Evolutionary conservation across 2,888 invertebrate species (phyloP).

Genomic region (Cheilosia urbana): DNA sequence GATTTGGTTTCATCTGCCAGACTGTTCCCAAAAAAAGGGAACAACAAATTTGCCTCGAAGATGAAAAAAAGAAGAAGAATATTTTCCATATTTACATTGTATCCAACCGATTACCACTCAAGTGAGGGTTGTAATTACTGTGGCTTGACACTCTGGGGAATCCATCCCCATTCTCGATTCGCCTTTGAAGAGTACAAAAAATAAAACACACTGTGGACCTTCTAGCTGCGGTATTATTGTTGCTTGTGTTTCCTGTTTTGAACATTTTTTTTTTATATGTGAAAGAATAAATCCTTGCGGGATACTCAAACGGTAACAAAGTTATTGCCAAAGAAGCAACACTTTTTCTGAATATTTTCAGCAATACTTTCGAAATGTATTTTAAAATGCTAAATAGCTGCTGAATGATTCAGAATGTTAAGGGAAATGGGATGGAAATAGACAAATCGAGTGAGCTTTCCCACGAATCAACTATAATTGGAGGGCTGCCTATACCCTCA

Average conservation of each 20-base stretch:
- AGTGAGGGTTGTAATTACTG: slow-evolving; percentile 49
- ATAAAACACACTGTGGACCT: slow-evolving; percentile 5
- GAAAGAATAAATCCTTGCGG: slow-evolving; percentile 32
- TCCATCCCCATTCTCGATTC: slow-evolving; percentile 3
- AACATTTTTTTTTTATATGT: not conserved
- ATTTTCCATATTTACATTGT: slow-evolving; percentile 42
- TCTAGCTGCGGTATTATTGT: slow-evolving; percentile 5
- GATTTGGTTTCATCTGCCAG: not conserved
- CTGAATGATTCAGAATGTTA: slow-evolving; percentile 51
- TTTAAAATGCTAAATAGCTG: slow-evolving; percentile 38
- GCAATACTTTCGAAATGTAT: slow-evolving; percentile 8
- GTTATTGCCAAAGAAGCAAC: slow-evolving; percentile 28
- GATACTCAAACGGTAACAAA: slow-evolving; percentile 28
- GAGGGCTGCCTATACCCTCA: not conserved
- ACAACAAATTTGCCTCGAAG: too few relatives aligned
- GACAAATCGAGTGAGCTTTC: not conserved
- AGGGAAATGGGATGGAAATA: slow-evolving; percentile 25
- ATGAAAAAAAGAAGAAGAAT: not conserved
- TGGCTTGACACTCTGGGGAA: slow-evolving; percentile 32
- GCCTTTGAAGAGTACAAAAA: slow-evolving; percentile 5
- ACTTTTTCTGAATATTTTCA: slow-evolving; percentile 10
- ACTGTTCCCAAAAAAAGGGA: too few relatives aligned
- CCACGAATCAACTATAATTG: slow-evolving; percentile 44
- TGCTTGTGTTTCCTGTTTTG: slow-evolving; percentile 2
- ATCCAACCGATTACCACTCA: slow-evolving; percentile 27